Base-by-base conservation (phyloP, 2,797 vertebrate species). In the Hippoglossus hippoglossus region DNA sequence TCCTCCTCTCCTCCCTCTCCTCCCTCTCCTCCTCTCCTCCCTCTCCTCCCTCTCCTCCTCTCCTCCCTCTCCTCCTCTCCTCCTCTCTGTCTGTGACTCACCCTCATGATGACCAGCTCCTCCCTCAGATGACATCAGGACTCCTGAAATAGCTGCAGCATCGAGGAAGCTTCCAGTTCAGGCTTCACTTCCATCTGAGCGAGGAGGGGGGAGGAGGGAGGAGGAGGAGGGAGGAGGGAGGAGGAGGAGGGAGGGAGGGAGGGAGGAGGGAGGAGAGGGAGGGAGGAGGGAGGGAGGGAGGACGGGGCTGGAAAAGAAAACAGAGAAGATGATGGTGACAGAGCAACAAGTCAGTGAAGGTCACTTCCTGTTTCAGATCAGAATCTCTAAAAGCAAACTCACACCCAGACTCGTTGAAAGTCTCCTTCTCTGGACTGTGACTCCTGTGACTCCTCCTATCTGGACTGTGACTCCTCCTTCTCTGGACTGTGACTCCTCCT, bases 51-150 rank as follows among this genome's bases (percentile, higher is more conserved):
- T 54, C 10, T 26, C 57, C 41, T 39, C 16, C 65, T 47, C 61
- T 67, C 52, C 53, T 47, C 80, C 58, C 16, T 9, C 18, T 5
- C 5, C 18, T 7, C 2, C 46, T 1, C 46, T 8, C 54, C 63
- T 71, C 61, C 56, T 60, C 83, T 75, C 72, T 26, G 75, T 66
- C 73, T 88, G 73, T 92, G 92, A 93, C 82, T 93, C 89, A 92
- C 85, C 22, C 89, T 84, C 81, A 72, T 51, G 70, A 73, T 63
- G 66, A 77, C 76, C 53, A n/a, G 71, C 81, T 87, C 87, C 90
- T 83, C 84, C 91, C 82, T 80, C 84, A 73, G 64, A 92, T 93
- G 92, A 93, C 90, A 92, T 93, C 88, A 90, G 58, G 63, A 34
- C 52, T 79, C 87, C 77, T 56, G 80, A 89, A 93, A 93, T 94